A percentile compares a stretch with the other conserved stretches of the same genome.
These are phyloP conservation scores for Microtus ochrogaster DNA, from an alignment of 2,113 vertebrate genomes.

Conservation along the genomic window DNA sequence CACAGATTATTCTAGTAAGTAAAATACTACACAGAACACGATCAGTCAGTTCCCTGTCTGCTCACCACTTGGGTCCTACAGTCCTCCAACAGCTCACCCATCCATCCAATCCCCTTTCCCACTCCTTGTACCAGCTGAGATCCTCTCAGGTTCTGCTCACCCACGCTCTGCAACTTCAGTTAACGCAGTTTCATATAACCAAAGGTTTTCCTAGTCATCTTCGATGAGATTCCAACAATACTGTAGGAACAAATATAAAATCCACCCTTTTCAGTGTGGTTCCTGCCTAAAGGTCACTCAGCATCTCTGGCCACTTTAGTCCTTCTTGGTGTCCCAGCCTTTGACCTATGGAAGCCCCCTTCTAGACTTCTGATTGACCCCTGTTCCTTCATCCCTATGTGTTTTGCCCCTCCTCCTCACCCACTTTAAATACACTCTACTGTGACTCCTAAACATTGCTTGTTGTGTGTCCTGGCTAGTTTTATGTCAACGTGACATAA, in stretches of 20 bases:
- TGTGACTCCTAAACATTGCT: background rate
- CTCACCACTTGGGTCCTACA: background rate
- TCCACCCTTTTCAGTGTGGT: background rate
- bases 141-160: background rate
- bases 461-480: background rate
- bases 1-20: background rate
- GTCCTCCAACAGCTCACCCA: fast-evolving
- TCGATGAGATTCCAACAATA: background rate
- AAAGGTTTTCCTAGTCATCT: background rate
- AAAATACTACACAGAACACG: background rate
- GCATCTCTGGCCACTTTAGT: background rate
- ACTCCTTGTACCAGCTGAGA: background rate
- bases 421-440: too few relatives aligned
- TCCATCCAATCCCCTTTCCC: background rate
- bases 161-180: background rate
- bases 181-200: background rate
- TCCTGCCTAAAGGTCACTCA: background rate
- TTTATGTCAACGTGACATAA: background rate
- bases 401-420: background rate
- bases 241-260: background rate
- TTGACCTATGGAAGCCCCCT: background rate
- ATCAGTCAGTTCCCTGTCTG: background rate
- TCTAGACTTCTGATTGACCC: background rate
- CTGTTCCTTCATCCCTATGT: too few relatives aligned
- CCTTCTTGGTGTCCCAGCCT: fast-evolving